These are phyloP conservation scores for Chymomyza caudatula DNA, from an alignment of 2,888 invertebrate genomes.

Conservation along the genomic window DNA sequence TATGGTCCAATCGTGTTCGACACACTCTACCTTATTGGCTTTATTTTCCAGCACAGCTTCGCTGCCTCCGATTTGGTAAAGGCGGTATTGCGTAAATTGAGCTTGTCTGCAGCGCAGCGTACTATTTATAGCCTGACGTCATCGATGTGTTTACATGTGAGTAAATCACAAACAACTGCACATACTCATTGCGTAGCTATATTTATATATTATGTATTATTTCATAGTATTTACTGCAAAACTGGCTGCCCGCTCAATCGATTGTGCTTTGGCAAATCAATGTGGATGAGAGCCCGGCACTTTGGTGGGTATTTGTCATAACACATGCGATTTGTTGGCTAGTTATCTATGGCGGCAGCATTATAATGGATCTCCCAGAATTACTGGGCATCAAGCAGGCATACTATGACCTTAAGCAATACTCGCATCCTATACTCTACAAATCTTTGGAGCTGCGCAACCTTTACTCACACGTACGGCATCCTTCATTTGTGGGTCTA, in stretches of 20 bases:
- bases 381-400: conserved; percentile 82
- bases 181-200: background rate
- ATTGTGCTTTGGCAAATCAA: conserved; percentile 81
- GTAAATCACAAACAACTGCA: conserved; percentile 31
- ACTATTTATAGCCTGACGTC: conserved; percentile 79
- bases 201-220: background rate
- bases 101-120: conserved; percentile 78
- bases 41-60: conserved; percentile 81
- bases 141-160: conserved; percentile 78
- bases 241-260: conserved; percentile 80
- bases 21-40: conserved; percentile 79
- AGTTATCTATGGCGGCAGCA: conserved; percentile 81
- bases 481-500: conserved; percentile 82
- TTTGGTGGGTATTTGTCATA: conserved; percentile 79
- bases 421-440: conserved; percentile 79
- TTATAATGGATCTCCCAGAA: conserved; percentile 82
- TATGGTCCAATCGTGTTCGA: conserved; percentile 78
- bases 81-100: conserved; percentile 76
- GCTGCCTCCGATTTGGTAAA: conserved; percentile 80
- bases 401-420: conserved; percentile 80
- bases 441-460: conserved; percentile 80
- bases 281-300: conserved; percentile 75
- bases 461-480: conserved; percentile 81
- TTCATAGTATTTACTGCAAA: conserved; percentile 78
- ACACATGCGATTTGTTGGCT: conserved; percentile 80